Conservation (phyloP, 2,888 invertebrate species). For the Agrochola circellaris region DNA sequence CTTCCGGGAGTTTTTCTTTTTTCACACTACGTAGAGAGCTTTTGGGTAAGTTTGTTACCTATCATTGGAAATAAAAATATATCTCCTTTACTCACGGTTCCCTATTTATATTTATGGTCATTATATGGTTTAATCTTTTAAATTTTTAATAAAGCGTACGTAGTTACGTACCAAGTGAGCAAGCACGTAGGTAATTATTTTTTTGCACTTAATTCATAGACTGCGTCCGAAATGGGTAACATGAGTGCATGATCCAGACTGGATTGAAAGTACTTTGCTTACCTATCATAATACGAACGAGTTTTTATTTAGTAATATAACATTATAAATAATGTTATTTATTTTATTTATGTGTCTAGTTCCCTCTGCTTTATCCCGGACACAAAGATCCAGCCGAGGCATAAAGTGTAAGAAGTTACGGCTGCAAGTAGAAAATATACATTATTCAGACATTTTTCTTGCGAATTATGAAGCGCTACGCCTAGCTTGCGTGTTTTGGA, state of each 20-base stretch:
- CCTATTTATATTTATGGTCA: constrained; percentile 22
- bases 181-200: constrained; percentile 60
- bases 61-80: constrained; percentile 29
- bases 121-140: constrained; percentile 42
- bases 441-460: constrained; percentile 86
- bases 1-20: constrained; percentile 87
- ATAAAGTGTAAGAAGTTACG: constrained; percentile 77
- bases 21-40: constrained; percentile 87
- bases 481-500: constrained; percentile 83
- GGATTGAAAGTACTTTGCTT: constrained; percentile 47
- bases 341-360: constrained; percentile 58
- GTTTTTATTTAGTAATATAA: constrained; percentile 34
- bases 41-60: constrained; percentile 84
- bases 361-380: constrained; percentile 66
- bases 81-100: constrained; percentile 25
- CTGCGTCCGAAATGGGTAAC: constrained; percentile 56
- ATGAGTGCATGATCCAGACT: constrained; percentile 37
- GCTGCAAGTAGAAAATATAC: constrained; percentile 77
- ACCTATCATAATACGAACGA: constrained; percentile 44
- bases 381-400: constrained; percentile 71
- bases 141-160: constrained; percentile 55
- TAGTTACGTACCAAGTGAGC: constrained; percentile 37
- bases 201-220: constrained; percentile 63
- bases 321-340: constrained; percentile 48
- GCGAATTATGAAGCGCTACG: constrained; percentile 82